These are phyloP conservation scores for Ditylenchus weischeri DNA, from an alignment of 2,888 invertebrate species.

Conservation along the genomic window DNA sequence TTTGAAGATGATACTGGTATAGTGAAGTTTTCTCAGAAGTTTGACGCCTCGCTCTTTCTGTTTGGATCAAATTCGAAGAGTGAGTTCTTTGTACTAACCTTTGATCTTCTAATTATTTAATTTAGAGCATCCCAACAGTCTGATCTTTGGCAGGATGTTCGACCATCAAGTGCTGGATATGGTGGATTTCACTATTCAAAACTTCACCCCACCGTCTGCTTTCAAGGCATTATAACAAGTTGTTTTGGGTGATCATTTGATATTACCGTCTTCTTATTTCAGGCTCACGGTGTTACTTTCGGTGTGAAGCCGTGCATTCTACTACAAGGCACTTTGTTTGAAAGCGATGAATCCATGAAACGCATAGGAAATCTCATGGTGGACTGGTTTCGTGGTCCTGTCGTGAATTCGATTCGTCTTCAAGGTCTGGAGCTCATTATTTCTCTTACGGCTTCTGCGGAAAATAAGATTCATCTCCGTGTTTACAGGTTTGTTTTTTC, in stretches of 20 bases:
- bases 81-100: too few relatives aligned
- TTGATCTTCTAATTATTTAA: too few relatives aligned
- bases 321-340: slow-evolving; percentile 88
- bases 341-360: slow-evolving; percentile 73
- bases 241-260: neutral
- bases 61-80: slow-evolving; percentile 83
- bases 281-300: slow-evolving; percentile 71
- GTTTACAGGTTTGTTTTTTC: slow-evolving; percentile 65
- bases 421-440: slow-evolving; percentile 90
- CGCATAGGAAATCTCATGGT: slow-evolving; percentile 79
- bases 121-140: slow-evolving; percentile 65
- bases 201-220: slow-evolving; percentile 68
- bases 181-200: slow-evolving; percentile 87
- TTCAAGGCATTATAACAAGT: slow-evolving; percentile 41
- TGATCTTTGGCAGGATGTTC: slow-evolving; percentile 71
- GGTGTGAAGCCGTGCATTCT: slow-evolving; percentile 86
- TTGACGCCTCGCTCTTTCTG: slow-evolving; percentile 83
- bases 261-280: slow-evolving; percentile 22
- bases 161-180: slow-evolving; percentile 88
- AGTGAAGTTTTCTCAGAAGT: slow-evolving; percentile 71
- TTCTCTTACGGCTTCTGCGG: slow-evolving; percentile 80
- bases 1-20: slow-evolving; percentile 85
- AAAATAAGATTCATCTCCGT: slow-evolving; percentile 72
- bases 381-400: slow-evolving; percentile 86
- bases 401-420: slow-evolving; percentile 75